phyloP scores from a whole-genome alignment of 2,888 invertebrate species.

The Eubasilissa splendida region DNA sequence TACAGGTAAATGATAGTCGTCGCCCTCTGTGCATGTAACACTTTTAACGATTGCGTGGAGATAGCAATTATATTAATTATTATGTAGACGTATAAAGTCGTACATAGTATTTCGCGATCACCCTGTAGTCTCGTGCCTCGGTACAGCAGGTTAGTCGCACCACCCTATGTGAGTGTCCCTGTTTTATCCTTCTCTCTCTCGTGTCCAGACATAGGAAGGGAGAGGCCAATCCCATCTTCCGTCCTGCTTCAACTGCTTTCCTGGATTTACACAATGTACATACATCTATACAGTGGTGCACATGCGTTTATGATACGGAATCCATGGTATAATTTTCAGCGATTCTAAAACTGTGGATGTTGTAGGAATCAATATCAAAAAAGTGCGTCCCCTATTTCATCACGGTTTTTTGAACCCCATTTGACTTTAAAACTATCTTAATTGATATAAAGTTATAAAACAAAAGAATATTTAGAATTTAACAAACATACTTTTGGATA shows the following conservation, averaged over 20 bases:
- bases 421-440: too few relatives aligned
- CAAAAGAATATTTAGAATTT: too few relatives aligned
- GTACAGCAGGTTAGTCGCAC: conserved; percentile 22
- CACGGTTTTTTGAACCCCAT: too few relatives aligned
- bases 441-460: too few relatives aligned
- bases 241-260: conserved; percentile 25
- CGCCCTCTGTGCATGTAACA: too few relatives aligned
- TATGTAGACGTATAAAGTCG: not conserved
- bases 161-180: conserved; percentile 45
- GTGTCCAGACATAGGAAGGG: conserved; percentile 48
- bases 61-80: too few relatives aligned
- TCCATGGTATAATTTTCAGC: conserved; percentile 15
- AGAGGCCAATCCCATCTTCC: conserved; percentile 36
- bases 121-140: conserved; percentile 12
- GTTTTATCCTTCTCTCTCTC: conserved; percentile 36
- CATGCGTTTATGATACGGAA: conserved; percentile 19
- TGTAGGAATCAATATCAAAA: not conserved
- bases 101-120: not conserved
- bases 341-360: conserved; percentile 16
- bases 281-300: conserved; percentile 2
- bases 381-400: not conserved
- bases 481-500: too few relatives aligned
- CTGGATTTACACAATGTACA: conserved; percentile 20
- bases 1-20: too few relatives aligned
- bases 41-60: too few relatives aligned